These are phyloP conservation scores for Poeciliopsis retropinna DNA, from an alignment of 2,113 vertebrate genomes.

Conservation along the genomic window DNA sequence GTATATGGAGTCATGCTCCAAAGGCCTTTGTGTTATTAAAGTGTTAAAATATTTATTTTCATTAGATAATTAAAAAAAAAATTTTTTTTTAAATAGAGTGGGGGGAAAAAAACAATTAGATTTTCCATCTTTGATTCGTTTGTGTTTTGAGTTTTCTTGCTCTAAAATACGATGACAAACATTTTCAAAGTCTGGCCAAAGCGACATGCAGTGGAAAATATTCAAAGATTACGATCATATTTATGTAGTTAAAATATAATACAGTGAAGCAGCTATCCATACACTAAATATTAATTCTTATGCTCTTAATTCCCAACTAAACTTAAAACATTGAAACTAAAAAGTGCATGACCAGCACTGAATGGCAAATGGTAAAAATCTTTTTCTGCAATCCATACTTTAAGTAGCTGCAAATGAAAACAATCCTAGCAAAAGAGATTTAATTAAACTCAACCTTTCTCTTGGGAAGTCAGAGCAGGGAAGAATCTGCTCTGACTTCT, in stretches of 20 bases:
- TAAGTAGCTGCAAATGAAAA: not conserved
- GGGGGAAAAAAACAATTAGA: too few relatives aligned
- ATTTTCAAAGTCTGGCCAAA: too few relatives aligned
- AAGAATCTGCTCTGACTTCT: slow-evolving; percentile 10
- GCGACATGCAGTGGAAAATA: too few relatives aligned
- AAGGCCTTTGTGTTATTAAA: not conserved
- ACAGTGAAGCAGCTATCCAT: not conserved
- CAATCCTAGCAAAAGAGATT: not conserved
- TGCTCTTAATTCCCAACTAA: not conserved
- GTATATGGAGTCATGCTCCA: not conserved
- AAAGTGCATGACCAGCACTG: not conserved
- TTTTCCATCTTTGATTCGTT: too few relatives aligned
- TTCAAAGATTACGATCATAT: not conserved
- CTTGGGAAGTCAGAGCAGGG: not conserved
- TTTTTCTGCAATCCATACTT: not conserved
- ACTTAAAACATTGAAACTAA: not conserved
- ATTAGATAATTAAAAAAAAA: not conserved
- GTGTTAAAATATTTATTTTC: not conserved
- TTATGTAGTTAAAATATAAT: not conserved
- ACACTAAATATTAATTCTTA: not conserved
- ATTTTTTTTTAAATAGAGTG: too few relatives aligned
- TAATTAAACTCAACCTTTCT: slow-evolving; percentile 8
- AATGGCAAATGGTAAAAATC: too few relatives aligned
- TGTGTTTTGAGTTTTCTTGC: too few relatives aligned
- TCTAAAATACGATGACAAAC: too few relatives aligned